These are phyloP conservation scores for Cephalopholis sonnerati DNA, from an alignment of 2,113 vertebrate species.

Conservation along the genomic window DNA sequence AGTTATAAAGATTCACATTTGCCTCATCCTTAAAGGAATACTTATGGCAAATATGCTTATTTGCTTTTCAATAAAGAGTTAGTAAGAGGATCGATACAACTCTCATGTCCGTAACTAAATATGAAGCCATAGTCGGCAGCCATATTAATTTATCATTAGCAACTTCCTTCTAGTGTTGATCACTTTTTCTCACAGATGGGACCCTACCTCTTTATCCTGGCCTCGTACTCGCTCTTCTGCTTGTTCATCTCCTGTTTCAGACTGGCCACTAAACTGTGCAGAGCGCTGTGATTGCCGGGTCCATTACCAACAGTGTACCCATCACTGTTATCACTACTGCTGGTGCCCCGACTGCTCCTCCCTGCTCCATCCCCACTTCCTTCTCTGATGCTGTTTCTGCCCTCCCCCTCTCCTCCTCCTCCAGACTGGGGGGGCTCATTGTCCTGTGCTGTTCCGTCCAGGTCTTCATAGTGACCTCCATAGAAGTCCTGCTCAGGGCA, in stretches of 20 bases:
- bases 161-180: background rate
- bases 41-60: background rate
- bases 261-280: constrained; percentile 95
- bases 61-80: background rate
- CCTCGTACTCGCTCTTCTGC: constrained; percentile 95
- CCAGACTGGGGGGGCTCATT: constrained; percentile 79
- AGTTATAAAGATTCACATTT: too few species aligned
- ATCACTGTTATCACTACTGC: constrained; percentile 93
- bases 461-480: constrained; percentile 88
- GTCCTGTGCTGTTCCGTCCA: constrained; percentile 85
- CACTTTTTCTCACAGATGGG: background rate
- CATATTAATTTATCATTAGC: background rate
- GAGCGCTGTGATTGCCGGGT: constrained; percentile 90
- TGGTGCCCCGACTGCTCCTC: constrained; percentile 89
- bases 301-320: constrained; percentile 84
- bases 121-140: background rate
- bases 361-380: constrained; percentile 74
- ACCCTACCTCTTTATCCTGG: constrained; percentile 94
- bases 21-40: too few species aligned
- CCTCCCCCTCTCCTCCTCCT: constrained; percentile 61
- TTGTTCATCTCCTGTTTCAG: constrained; percentile 98
- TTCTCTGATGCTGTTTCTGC: constrained; percentile 86
- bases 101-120: too few species aligned
- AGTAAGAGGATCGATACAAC: too few species aligned
- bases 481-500: constrained; percentile 97